Conservation (phyloP, 2,113 vertebrate species). For the Phyllopteryx taeniolatus region DNA sequence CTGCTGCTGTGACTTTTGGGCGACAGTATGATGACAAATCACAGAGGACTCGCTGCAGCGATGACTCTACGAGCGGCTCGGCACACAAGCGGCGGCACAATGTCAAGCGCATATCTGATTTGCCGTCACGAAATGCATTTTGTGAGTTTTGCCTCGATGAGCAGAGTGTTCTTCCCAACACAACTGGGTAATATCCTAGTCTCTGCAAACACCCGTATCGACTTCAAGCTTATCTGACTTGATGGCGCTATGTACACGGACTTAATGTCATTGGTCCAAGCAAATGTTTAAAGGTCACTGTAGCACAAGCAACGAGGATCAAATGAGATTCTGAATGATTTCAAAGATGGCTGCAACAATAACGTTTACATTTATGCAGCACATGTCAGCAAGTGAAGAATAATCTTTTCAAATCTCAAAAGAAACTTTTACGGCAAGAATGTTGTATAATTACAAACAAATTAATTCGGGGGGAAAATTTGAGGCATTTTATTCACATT, state of each 20-base stretch:
- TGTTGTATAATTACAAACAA: background rate
- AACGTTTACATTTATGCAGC: background rate
- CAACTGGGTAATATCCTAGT: constrained; percentile 6
- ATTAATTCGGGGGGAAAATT: too few species aligned
- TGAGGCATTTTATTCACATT: background rate
- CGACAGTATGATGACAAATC: background rate
- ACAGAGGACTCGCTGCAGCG: background rate
- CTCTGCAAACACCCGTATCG: constrained; percentile 5
- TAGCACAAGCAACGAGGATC: constrained; percentile 6
- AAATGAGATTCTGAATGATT: background rate
- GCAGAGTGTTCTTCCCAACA: constrained; percentile 8
- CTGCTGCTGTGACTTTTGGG: background rate
- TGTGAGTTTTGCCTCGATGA: constrained; percentile 5
- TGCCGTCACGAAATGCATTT: background rate
- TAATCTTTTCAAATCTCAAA: too few species aligned
- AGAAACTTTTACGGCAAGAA: background rate
- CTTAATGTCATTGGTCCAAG: constrained; percentile 12
- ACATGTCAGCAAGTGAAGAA: background rate
- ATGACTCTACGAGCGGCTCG: background rate
- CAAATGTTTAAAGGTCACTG: constrained; percentile 22
- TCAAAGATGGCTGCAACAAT: background rate
- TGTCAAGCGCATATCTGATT: constrained; percentile 4
- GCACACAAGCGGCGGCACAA: constrained; percentile 8
- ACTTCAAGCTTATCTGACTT: constrained; percentile 22
- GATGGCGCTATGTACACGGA: constrained; percentile 6